These are phyloP conservation scores for Lapara coniferarum DNA, from an alignment of 2,888 invertebrate species.

Conservation along the genomic window DNA sequence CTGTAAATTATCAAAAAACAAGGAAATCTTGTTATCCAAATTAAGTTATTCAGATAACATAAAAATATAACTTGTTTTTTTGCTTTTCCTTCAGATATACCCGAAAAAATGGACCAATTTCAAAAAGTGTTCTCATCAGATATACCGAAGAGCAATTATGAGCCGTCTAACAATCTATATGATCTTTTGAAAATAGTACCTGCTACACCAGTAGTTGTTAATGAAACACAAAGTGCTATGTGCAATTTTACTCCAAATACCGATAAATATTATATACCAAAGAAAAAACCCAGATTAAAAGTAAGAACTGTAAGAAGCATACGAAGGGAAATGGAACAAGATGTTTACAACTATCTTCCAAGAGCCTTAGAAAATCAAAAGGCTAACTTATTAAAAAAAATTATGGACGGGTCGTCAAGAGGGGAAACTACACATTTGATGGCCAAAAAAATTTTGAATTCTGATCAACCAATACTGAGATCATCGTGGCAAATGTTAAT, in stretches of 20 bases:
- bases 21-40: too few relatives aligned
- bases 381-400: conserved; percentile 63
- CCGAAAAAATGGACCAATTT: conserved; percentile 33
- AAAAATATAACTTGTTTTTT: neutral
- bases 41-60: too few relatives aligned
- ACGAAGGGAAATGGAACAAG: conserved; percentile 65
- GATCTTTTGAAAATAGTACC: conserved; percentile 58
- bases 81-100: conserved; percentile 30
- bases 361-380: conserved; percentile 65
- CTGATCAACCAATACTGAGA: conserved; percentile 61
- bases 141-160: conserved; percentile 54
- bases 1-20: too few relatives aligned
- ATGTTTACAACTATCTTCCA: conserved; percentile 56
- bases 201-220: conserved; percentile 50
- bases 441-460: conserved; percentile 60
- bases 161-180: conserved; percentile 56
- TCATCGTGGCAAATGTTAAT: conserved; percentile 74
- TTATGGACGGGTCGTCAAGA: conserved; percentile 58
- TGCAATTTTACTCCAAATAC: conserved; percentile 61
- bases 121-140: conserved; percentile 61
- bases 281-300: conserved; percentile 62
- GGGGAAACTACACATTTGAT: conserved; percentile 61
- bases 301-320: conserved; percentile 73
- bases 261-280: conserved; percentile 65
- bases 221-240: conserved; percentile 36